Conservation (phyloP, 2,797 vertebrate genomes). For the Phrynocephalus forsythii region DNA sequence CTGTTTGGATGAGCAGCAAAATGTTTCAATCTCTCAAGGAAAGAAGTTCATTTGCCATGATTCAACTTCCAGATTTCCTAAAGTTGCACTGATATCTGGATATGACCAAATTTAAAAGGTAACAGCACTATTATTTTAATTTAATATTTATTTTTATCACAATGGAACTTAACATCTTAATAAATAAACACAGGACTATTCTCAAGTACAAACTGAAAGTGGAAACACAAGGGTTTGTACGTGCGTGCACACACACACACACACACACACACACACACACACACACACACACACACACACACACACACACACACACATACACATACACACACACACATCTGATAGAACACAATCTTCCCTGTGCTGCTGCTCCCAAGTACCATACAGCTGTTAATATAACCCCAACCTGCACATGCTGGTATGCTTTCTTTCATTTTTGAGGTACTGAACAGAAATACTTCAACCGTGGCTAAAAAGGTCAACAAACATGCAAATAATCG, state of each 20-base stretch:
- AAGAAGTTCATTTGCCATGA: too few relatives aligned
- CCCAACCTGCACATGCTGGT: background rate
- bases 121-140: background rate
- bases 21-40: too few relatives aligned
- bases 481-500: background rate
- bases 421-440: background rate
- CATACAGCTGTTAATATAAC: background rate
- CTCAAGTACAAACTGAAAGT: background rate
- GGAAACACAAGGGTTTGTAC: background rate
- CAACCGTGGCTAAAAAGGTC: background rate
- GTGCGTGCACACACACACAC: too few relatives aligned
- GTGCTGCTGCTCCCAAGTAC: background rate
- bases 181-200: background rate
- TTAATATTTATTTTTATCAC: background rate
- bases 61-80: too few relatives aligned
- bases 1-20: too few relatives aligned
- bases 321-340: background rate
- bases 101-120: too few relatives aligned
- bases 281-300: too few relatives aligned
- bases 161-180: background rate
- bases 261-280: too few relatives aligned
- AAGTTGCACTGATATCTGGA: too few relatives aligned
- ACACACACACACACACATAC: too few relatives aligned
- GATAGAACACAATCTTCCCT: background rate
- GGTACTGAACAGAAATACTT: background rate